Evolutionary conservation across 2,113 vertebrate genomes (phyloP), one percentile per base, ranked within the genome.

Genomic region (Corydoras sp.): DNA sequence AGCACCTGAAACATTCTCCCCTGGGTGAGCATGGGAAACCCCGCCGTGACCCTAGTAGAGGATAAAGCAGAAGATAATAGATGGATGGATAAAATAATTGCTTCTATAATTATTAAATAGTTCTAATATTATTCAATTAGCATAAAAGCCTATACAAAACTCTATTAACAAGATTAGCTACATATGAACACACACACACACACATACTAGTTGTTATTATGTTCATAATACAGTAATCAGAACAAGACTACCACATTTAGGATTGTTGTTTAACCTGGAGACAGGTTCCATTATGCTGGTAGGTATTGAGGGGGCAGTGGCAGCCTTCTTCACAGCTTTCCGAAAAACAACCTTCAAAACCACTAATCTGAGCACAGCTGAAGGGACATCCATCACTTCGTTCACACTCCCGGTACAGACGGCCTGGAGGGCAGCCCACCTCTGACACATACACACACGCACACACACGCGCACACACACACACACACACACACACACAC

Each of bases 281-380:
- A 15, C 95, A 96, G 77, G 71, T 15, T 0, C 65, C 76, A 0
- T 5, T 74, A 77, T 95, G 93, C 53, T 90, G 90, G 82, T 85
- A 91, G 68, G 90, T 91, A 68, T 88, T 87, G 0, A 65, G 68
- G 0, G 94, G 93, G 64, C 95, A 97, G 84, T 92, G 93, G 58
- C 94, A 95, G 11, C 94, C 95, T 75, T 96, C 93, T 63, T 93
- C 89, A 1, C 94, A 97, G 77, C 86, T 83, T 0, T 90, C 88
- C 0, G 84, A 87, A 81, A 89, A 91, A 79, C 93, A 96, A 72
- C 85, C 91, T 74, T 92, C 87, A 50, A 81, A 85, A 12, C 81
- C 80, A 0, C 85, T 87, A 73, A 95, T 12, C 74, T 96, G 94
- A 70, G 90, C 71, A 0, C 95, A 97, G 80, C 89, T 96, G 85